These are phyloP conservation scores for Athalia rosae DNA, from an alignment of 2,888 invertebrate species.

Conservation along the genomic window DNA sequence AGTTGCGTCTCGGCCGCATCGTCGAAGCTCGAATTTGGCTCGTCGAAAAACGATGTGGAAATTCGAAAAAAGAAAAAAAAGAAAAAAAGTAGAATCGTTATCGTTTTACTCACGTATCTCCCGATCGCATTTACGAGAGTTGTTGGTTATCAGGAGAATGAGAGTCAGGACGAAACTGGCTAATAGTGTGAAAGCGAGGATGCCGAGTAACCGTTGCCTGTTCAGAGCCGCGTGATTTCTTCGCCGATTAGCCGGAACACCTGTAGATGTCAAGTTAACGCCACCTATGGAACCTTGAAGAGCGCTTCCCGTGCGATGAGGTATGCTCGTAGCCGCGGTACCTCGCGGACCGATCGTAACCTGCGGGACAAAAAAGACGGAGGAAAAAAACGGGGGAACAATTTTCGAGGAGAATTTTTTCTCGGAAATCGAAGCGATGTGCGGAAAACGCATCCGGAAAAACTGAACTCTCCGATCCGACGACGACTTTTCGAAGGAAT, in stretches of 20 bases:
- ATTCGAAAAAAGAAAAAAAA: neutral
- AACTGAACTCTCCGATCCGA: too few relatives aligned
- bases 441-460: too few relatives aligned
- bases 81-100: neutral
- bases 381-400: too few relatives aligned
- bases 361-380: constrained; percentile 51
- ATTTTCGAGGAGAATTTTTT: too few relatives aligned
- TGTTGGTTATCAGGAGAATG: constrained; percentile 63
- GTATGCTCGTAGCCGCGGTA: constrained; percentile 61
- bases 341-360: constrained; percentile 67
- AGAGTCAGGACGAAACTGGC: constrained; percentile 64
- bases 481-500: too few relatives aligned
- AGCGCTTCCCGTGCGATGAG: constrained; percentile 57
- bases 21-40: neutral
- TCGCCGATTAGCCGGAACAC: constrained; percentile 63
- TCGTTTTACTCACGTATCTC: constrained; percentile 62
- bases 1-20: neutral
- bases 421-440: too few relatives aligned
- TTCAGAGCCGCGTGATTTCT: constrained; percentile 55
- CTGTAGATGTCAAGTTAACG: constrained; percentile 57
- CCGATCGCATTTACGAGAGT: constrained; percentile 59
- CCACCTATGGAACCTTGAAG: constrained; percentile 58
- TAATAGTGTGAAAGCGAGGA: constrained; percentile 64
- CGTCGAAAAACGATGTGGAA: too few relatives aligned
- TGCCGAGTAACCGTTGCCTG: constrained; percentile 63